These are phyloP conservation scores for Megamerina dolium DNA, from an alignment of 2,888 invertebrate species.

Conservation along the genomic window DNA sequence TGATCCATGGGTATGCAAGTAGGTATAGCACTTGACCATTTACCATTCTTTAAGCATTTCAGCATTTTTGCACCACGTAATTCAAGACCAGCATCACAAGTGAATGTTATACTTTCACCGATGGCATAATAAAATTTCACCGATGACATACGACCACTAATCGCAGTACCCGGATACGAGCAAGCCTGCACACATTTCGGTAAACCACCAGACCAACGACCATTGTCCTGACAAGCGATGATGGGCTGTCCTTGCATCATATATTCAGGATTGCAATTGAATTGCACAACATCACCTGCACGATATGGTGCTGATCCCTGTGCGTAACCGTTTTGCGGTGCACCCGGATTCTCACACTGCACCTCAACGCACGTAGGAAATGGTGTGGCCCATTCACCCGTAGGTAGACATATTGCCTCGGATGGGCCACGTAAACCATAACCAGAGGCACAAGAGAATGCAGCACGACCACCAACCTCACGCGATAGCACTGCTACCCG, in stretches of 20 bases:
- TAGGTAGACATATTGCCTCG: conserved; percentile 69
- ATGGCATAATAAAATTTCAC: conserved; percentile 85
- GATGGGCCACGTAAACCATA: conserved; percentile 69
- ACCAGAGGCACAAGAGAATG: conserved; percentile 73
- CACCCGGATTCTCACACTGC: conserved; percentile 67
- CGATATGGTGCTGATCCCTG: conserved; percentile 72
- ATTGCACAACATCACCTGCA: conserved; percentile 79
- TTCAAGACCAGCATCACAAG: conserved; percentile 70
- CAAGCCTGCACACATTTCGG: conserved; percentile 86
- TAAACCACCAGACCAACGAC: conserved; percentile 75
- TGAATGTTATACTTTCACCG: conserved; percentile 77
- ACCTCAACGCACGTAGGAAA: conserved; percentile 76
- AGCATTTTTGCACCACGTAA: conserved; percentile 73
- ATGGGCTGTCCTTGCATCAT: conserved; percentile 89
- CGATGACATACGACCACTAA: conserved; percentile 77
- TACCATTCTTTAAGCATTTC: conserved; percentile 73
- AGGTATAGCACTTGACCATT: conserved; percentile 82
- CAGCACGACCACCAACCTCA: conserved; percentile 73
- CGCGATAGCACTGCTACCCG: conserved; percentile 69
- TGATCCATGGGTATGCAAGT: conserved; percentile 54
- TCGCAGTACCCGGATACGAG: conserved; percentile 80
- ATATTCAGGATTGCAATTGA: conserved; percentile 80
- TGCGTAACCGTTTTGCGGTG: conserved; percentile 72
- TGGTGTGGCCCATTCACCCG: conserved; percentile 73
- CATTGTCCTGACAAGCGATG: conserved; percentile 81